phyloP scores from a whole-genome alignment of 2,888 invertebrate species.

The Mesorhabditis sp. region DNA sequence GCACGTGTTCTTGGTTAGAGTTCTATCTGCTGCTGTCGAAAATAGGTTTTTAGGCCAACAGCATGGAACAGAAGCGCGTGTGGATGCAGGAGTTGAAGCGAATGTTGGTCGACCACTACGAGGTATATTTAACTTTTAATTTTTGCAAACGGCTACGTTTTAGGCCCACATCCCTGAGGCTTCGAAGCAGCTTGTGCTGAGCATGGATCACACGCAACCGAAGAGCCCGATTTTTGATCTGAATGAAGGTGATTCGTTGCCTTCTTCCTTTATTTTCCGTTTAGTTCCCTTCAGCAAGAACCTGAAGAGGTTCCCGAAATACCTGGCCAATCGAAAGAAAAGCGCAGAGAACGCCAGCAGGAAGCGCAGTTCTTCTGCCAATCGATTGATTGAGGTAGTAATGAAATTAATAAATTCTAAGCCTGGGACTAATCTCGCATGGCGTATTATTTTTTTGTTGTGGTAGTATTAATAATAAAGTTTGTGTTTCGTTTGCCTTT shows the following conservation, averaged over 20 bases:
- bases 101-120: constrained; percentile 68
- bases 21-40: not conserved
- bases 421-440: no score
- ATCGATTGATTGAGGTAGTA: not conserved
- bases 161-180: constrained; percentile 37
- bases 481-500: no score
- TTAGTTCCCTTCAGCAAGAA: constrained; percentile 25
- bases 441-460: no score
- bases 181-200: constrained; percentile 41
- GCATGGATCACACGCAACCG: constrained; percentile 39
- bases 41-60: constrained; percentile 67
- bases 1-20: constrained; percentile 74
- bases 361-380: not conserved
- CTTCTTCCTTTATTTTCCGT: not conserved
- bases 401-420: no score
- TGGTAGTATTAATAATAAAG: no score
- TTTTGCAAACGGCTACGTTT: not conserved
- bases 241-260: constrained; percentile 9
- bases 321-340: constrained; percentile 31
- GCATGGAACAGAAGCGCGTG: constrained; percentile 79
- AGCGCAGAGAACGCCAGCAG: constrained; percentile 2
- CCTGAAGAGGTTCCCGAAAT: constrained; percentile 36
- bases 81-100: constrained; percentile 77
- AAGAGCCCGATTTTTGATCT: constrained; percentile 40
- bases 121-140: constrained; percentile 15